Percentiles rank a stretch among this genome's conserved stretches.
Conservation (phyloP, 2,797 vertebrate genomes). For the Hydrophis major region DNA sequence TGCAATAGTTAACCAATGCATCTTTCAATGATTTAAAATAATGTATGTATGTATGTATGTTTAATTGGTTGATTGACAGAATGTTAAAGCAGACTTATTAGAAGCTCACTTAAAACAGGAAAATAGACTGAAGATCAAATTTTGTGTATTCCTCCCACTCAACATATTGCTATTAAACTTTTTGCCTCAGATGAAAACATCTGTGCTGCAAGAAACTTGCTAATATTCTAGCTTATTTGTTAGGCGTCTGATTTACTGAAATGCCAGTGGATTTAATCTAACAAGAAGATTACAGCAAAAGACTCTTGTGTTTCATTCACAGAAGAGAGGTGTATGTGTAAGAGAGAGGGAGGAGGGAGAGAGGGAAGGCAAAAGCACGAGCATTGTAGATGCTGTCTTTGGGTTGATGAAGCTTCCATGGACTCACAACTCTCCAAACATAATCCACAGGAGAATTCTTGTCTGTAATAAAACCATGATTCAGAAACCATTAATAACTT, state of each 20-base stretch:
- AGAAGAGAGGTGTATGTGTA: too few species aligned
- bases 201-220: constrained; percentile 22
- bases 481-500: constrained; percentile 41
- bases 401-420: constrained; percentile 16
- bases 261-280: constrained; percentile 42
- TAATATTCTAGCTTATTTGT: constrained; percentile 50
- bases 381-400: background rate
- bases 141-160: background rate
- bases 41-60: background rate
- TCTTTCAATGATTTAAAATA: background rate
- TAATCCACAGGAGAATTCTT: constrained; percentile 25
- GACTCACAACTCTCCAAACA: constrained; percentile 32
- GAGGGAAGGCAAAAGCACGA: background rate
- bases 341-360: too few species aligned
- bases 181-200: constrained; percentile 33
- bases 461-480: constrained; percentile 48
- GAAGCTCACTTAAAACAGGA: constrained; percentile 19
- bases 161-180: constrained; percentile 20
- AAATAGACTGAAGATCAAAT: constrained; percentile 16
- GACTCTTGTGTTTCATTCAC: constrained; percentile 31
- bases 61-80: background rate
- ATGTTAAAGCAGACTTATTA: constrained; percentile 26
- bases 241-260: constrained; percentile 52
- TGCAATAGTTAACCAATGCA: background rate
- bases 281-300: constrained; percentile 32